Evolutionary conservation across 2,113 vertebrate species (phyloP), one percentile per base, ranked within the genome.

Genomic region (Caranx ignobilis): DNA sequence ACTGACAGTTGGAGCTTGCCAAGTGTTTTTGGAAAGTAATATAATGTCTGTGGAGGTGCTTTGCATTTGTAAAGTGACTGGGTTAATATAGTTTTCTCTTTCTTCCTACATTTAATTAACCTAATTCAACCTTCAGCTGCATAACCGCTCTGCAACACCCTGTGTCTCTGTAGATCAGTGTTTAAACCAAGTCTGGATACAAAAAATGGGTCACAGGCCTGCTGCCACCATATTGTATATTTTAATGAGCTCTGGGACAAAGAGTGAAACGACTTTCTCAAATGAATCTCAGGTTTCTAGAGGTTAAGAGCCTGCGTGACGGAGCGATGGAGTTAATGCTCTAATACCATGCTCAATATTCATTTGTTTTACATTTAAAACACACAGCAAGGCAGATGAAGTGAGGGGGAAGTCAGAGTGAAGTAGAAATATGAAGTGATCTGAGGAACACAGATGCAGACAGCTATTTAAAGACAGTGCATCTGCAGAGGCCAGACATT

Each of bases 391-490:
- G 15, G 48, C 37, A 52, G 52, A 73, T 56, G 8, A 59, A 68
- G 62, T 43, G 41, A 77, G 62, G 31, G 15, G 56, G 48, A 66
- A 74, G 50, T 57, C 37, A 16, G 56, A 75, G 62, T 72, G 41
- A 71, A 71, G 75, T 13, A 37, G 48, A 66, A 74, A 60, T 61
- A 43, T 18, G 41, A 67, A 56, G 45, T 11, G 57, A 34, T 74
- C 54, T 41, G 64, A 71, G 43, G 37, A 54, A 19, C 54, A 70
- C n/a, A 78, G 50, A 67, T 32, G 39, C 56, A 41, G 21, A 21
- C 1, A 2, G 55, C 67, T 88, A 86, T 88, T 88, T 72, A 72
- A 81, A 85, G 88, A 75, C 63, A 43, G 50, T 2, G 7, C 16
- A 61, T 59, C 71, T 77, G 41, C 71, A 74, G 57, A 72, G 48